Percentiles rank a stretch among this genome's conserved stretches.
Conservation (phyloP, 1,140 invertebrate species). For the Drosophila albomicans region DNA sequence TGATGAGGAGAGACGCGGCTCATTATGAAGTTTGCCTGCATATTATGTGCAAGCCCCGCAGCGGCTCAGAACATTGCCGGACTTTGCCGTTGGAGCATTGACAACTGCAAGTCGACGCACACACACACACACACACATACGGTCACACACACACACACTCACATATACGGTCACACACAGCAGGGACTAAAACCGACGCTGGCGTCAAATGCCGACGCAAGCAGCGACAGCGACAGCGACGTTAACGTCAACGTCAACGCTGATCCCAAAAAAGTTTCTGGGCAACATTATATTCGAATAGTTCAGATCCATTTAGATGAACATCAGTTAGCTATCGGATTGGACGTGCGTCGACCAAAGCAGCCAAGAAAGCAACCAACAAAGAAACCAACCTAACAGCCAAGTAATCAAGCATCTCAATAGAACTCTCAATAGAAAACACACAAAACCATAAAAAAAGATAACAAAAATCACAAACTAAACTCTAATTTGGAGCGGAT, state of each 20-base stretch:
- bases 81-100: constrained; percentile 77
- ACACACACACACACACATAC: constrained; percentile 29
- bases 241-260: constrained; percentile 45
- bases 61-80: constrained; percentile 66
- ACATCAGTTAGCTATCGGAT: constrained; percentile 85
- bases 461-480: neutral
- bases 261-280: constrained; percentile 82
- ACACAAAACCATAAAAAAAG: neutral
- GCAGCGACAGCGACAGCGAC: constrained; percentile 17
- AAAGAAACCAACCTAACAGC: constrained; percentile 33
- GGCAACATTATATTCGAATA: constrained; percentile 84
- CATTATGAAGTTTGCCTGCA: constrained; percentile 72
- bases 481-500: no score
- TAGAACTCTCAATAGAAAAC: neutral
- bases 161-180: neutral
- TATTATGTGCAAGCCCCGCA: constrained; percentile 77
- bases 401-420: constrained; percentile 13
- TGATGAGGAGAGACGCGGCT: constrained; percentile 37
- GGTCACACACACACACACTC: constrained; percentile 17
- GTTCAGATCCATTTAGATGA: constrained; percentile 85
- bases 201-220: constrained; percentile 45
- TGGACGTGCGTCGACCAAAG: constrained; percentile 75
- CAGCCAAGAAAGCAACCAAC: constrained; percentile 28
- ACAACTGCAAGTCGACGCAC: constrained; percentile 57
- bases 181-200: constrained; percentile 27